These are phyloP conservation scores for Celastrina argiolus DNA, from an alignment of 2,888 invertebrate genomes.

Conservation along the genomic window DNA sequence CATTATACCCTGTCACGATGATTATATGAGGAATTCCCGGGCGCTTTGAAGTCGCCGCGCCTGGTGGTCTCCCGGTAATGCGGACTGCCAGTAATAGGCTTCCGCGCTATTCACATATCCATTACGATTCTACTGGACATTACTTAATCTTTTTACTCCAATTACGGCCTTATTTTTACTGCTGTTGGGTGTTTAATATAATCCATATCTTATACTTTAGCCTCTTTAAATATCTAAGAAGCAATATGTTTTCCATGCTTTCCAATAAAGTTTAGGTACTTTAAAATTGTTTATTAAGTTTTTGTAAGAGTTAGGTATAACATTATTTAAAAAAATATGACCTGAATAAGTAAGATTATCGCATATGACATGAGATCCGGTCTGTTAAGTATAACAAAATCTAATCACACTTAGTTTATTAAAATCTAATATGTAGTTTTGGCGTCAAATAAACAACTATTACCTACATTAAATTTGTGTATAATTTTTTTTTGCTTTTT, in stretches of 20 bases:
- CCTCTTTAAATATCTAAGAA: background rate
- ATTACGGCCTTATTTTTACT: slow-evolving; percentile 10
- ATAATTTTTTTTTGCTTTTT: too few species aligned
- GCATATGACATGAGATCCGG: too few species aligned
- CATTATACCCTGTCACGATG: slow-evolving; percentile 53
- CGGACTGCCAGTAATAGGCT: slow-evolving; percentile 59
- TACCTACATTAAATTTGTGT: too few species aligned
- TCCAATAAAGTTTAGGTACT: background rate
- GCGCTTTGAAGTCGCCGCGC: slow-evolving; percentile 65
- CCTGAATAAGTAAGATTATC: too few species aligned
- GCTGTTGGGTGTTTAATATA: background rate
- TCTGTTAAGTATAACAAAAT: too few species aligned
- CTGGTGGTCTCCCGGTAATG: slow-evolving; percentile 65
- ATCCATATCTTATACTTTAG: background rate
- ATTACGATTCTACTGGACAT: slow-evolving; percentile 29
- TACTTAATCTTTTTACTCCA: slow-evolving; percentile 15
- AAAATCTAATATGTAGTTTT: too few species aligned
- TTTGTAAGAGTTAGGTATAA: too few species aligned
- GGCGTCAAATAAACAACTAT: too few species aligned
- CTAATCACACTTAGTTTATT: too few species aligned
- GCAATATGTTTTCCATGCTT: background rate
- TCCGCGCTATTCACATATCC: slow-evolving; percentile 59
- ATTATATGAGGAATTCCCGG: slow-evolving; percentile 45
- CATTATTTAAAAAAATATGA: too few species aligned
- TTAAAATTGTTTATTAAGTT: too few species aligned